phyloP scores from a whole-genome alignment of 2,797 vertebrate species.

The Xenops minutus region DNA sequence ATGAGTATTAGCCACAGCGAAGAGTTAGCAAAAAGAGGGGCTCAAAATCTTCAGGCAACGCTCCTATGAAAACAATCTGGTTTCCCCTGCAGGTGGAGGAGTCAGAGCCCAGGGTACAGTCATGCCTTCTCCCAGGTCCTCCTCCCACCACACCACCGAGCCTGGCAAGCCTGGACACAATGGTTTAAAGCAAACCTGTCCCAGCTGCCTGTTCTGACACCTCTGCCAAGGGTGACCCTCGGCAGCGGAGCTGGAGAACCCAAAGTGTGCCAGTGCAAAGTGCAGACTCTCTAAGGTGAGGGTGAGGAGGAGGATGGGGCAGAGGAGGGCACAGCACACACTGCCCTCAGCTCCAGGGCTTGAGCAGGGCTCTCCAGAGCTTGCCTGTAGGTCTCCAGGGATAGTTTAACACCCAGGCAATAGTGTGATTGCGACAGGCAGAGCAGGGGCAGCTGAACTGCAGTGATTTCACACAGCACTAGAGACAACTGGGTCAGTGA shows the following conservation, averaged over 20 bases:
- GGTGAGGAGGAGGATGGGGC: background rate
- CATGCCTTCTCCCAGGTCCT: background rate
- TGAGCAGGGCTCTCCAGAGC: background rate
- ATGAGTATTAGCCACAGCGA: background rate
- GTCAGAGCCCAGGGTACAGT: background rate
- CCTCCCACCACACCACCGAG: background rate
- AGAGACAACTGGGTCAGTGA: background rate
- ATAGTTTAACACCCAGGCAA: background rate
- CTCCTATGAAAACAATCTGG: background rate
- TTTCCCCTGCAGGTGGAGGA: background rate
- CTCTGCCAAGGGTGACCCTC: background rate
- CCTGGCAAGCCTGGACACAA: background rate
- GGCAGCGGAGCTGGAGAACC: background rate
- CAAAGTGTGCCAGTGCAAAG: background rate
- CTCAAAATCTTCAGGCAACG: constrained; percentile 5
- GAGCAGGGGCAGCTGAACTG: background rate
- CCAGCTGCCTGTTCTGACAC: background rate
- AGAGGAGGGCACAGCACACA: background rate
- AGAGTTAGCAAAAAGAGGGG: background rate
- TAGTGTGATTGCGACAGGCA: background rate
- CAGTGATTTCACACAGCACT: background rate
- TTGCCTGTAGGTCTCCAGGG: background rate
- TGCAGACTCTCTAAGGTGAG: background rate
- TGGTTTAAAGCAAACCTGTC: background rate
- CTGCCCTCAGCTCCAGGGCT: background rate